phyloP scores from a whole-genome alignment of 2,888 invertebrate genomes.

The Orchesellides sinensis region DNA sequence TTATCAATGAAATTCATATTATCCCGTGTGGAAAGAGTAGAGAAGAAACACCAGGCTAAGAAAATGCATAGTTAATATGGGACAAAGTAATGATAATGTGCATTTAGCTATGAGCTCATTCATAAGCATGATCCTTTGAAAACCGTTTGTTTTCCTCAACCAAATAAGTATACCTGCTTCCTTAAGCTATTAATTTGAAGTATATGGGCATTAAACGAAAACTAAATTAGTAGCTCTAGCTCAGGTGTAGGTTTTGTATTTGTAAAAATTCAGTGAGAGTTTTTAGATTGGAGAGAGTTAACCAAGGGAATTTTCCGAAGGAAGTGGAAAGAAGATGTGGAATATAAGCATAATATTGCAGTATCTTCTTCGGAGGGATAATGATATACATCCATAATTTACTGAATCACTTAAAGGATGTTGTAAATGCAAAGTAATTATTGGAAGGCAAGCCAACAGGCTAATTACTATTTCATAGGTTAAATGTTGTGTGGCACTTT shows the following conservation, averaged over 20 bases:
- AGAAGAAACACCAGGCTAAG: background rate
- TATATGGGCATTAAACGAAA: too few species aligned
- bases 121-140: slow-evolving; percentile 13
- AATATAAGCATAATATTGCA: background rate
- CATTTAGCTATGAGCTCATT: background rate
- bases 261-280: background rate
- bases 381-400: slow-evolving; percentile 17
- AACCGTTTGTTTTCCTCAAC: background rate
- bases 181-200: too few species aligned
- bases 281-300: background rate
- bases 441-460: slow-evolving; percentile 19
- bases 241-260: background rate
- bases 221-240: background rate
- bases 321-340: background rate
- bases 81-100: background rate
- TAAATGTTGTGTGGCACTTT: background rate
- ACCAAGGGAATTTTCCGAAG: background rate
- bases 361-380: slow-evolving; percentile 25
- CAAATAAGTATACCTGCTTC: background rate
- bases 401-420: slow-evolving; percentile 44
- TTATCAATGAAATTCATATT: too few species aligned
- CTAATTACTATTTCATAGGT: slow-evolving; percentile 44
- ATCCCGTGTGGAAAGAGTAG: too few species aligned
- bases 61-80: background rate
- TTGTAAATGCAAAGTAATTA: slow-evolving; percentile 7